Percentiles rank a stretch among this genome's conserved stretches.
Evolutionary conservation across 2,797 vertebrate genomes (phyloP).

Genomic region (Gobio occitaniae): DNA sequence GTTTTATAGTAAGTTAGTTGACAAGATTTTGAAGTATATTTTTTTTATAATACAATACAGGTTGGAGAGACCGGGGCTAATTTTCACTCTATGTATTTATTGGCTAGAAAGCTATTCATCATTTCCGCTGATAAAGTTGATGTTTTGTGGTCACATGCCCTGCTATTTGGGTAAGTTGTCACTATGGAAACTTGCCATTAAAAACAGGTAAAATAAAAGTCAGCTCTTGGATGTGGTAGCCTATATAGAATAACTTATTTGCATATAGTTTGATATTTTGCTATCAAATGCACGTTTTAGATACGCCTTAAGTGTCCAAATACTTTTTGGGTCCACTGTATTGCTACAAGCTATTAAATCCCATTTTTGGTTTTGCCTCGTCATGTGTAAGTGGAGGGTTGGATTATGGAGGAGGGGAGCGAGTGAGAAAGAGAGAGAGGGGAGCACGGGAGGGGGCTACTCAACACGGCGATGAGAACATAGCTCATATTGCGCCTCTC

Average conservation of each 20-base stretch:
- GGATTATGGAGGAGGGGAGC: conserved; percentile 59
- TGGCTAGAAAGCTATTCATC: not conserved
- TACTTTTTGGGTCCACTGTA: not conserved
- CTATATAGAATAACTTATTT: not conserved
- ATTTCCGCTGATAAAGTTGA: not conserved
- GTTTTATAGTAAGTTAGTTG: not conserved
- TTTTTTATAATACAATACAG: not conserved
- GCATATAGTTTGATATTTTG: not conserved
- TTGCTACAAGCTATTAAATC: not conserved
- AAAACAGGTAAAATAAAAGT: no score
- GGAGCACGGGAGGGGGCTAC: conserved; percentile 33
- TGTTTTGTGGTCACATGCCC: not conserved
- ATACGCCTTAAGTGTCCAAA: not conserved
- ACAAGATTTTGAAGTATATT: not conserved
- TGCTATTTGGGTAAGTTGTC: not conserved
- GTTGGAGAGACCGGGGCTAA: not conserved
- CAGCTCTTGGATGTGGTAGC: no score
- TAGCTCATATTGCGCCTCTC: conserved; percentile 7
- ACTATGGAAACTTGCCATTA: not conserved
- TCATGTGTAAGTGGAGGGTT: conserved; percentile 66
- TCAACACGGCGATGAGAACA: conserved; percentile 65
- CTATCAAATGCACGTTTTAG: not conserved
- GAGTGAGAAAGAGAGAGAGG: conserved; percentile 41
- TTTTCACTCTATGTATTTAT: not conserved
- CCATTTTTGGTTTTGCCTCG: conserved; percentile 55